phyloP scores from a whole-genome alignment of 2,888 invertebrate species.

The Argyresthia goedartella region DNA sequence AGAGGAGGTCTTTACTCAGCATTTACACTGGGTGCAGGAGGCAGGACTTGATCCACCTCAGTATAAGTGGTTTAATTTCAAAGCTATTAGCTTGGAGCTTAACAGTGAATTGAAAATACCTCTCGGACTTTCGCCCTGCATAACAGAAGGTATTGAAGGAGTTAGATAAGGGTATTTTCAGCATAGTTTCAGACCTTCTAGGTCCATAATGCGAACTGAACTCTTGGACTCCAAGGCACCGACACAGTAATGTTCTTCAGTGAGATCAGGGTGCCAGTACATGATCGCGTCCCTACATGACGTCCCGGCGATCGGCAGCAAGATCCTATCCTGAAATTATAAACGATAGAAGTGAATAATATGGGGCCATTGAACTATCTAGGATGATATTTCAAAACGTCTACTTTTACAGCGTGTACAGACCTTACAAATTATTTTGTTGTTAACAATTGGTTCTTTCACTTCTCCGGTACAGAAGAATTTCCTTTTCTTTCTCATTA shows the following conservation, averaged over 20 bases:
- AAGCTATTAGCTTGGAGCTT: no score
- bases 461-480: conserved; percentile 63
- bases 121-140: no score
- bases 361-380: neutral
- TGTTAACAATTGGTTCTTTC: conserved; percentile 61
- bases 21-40: no score
- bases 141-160: no score
- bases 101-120: no score
- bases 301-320: conserved; percentile 55
- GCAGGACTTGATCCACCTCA: no score
- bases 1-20: no score
- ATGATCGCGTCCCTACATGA: conserved; percentile 61
- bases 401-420: neutral
- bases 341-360: neutral
- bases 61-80: no score
- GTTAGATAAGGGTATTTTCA: no score
- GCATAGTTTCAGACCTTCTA: conserved; percentile 35
- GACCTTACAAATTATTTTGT: conserved; percentile 63
- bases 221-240: conserved; percentile 55
- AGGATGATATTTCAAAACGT: neutral
- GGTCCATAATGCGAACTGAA: conserved; percentile 51
- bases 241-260: conserved; percentile 61
- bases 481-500: conserved; percentile 61
- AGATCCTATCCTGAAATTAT: conserved; percentile 42
- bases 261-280: conserved; percentile 62